Evolutionary conservation across 2,888 invertebrate species (phyloP).

Genomic region (Panorpa germanica): DNA sequence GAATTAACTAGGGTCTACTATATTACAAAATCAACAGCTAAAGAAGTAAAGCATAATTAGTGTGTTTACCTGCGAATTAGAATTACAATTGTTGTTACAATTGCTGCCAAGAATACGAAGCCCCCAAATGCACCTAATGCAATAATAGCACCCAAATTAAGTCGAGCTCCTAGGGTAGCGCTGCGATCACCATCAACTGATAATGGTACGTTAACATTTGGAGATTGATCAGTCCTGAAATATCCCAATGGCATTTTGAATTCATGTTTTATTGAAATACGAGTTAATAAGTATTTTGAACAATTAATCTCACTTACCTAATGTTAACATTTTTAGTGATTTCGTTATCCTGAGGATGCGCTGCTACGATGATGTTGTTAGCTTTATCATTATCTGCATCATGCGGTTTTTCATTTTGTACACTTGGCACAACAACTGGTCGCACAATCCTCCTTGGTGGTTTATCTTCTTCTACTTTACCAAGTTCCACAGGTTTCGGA

Average conservation of each 20-base stretch:
- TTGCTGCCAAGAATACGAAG: constrained; percentile 73
- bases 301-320: constrained; percentile 9
- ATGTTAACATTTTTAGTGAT: constrained; percentile 30
- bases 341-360: constrained; percentile 69
- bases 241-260: too few species aligned
- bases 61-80: constrained; percentile 62
- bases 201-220: constrained; percentile 44
- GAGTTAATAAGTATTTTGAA: too few species aligned
- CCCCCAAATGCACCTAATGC: constrained; percentile 82
- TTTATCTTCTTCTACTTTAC: constrained; percentile 17
- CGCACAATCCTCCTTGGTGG: constrained; percentile 25
- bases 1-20: constrained; percentile 16
- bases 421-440: constrained; percentile 14
- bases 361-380: constrained; percentile 39
- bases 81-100: constrained; percentile 76
- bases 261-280: too few species aligned
- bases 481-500: too few species aligned
- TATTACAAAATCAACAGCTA: constrained; percentile 10
- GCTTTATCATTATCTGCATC: too few species aligned
- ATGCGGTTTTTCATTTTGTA: constrained; percentile 22
- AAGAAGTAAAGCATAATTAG: constrained; percentile 10
- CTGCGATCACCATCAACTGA: constrained; percentile 38
- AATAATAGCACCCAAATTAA: constrained; percentile 74
- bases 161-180: constrained; percentile 40
- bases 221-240: constrained; percentile 39